Base-by-base conservation (phyloP, 2,888 invertebrate genomes). In the Magallana nippona region DNA sequence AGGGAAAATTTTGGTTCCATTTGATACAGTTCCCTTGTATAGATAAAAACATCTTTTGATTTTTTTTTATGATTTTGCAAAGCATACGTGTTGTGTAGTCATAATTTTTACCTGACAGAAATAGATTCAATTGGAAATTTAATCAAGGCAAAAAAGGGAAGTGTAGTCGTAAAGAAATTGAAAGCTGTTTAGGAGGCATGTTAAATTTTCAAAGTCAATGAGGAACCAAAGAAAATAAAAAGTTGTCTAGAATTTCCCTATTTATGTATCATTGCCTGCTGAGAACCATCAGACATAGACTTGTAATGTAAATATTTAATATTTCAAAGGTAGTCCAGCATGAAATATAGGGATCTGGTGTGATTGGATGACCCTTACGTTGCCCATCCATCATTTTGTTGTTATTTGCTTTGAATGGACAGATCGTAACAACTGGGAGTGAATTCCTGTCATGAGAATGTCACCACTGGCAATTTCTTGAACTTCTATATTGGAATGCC, bases 401-500 rank as follows among this genome's bases (percentile, higher is more conserved):
- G 27, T 71, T 10, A 32, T 71, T 22, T 22, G 13, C 15, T 71
- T 27, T 71, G 71, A 71, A 71, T 71, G 71, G 71, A 22, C 32
- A 71, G 71, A 17, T 71, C 32, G 32, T 71, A 22, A 27, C 32
- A 71, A 71, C 71, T 13, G 15, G 32, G 27, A 27, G 27, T 27
- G 27, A 71, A 71, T 71, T 71, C 71, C 71, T 27, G 71, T 71
- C 71, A 71, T 71, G 71, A 13, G 71, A 71, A 32, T 71, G 71
- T 71, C 71, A 27, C 71, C 27, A 15, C 22, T 71, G 71, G 71
- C 71, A 13, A 22, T 71, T 71, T 71, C 71, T 71, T 71, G 71
- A 27, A 13, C 27, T 15, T 63, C 63, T 63, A 11, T 22, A 63
- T 19, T 22, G 22, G 13, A 10, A 10, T 71, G 27, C 27, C 15